Evolutionary conservation across 2,113 vertebrate genomes (phyloP), one percentile per base, ranked within the genome.

Genomic region (Meriones unguiculatus): DNA sequence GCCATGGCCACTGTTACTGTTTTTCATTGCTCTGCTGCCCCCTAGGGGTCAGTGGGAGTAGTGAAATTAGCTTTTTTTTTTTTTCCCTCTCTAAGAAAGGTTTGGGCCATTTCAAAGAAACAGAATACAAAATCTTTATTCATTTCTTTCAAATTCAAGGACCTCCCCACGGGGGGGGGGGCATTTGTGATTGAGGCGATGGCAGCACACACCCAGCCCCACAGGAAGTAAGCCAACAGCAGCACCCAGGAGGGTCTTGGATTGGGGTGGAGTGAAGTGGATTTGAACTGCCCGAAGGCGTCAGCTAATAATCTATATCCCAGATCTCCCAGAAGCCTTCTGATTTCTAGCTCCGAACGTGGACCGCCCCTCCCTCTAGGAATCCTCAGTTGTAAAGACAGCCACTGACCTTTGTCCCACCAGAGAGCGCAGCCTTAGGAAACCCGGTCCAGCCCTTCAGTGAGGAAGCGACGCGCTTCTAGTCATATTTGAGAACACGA

Each of bases 11-110:
- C 73, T 2, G 2, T 22, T 41, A 35, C 25, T 57, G 67, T 15
- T 94, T 75, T 59, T 28, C 77, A 38, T 11, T 50, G 32, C 86
- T 93, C 85, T 94, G 94, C 93, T 95, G 95, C 69, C 94, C 87
- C 87, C 93, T 97, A 76, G 89, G 82, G 96, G 91, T 80, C n/a
- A 20, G 3, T 25, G n/a, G 14, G 72, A 77, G 0, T 38, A 13
- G 2, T 35, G 54, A 87, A 64, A 72, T 13, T 35, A 1, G 73
- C 9, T 2, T 38, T 89, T 87, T 82, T 81, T 22, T 35, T 57
- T 11, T 57, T 11, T 57, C 12, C 2, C 12, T 57, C 11, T 62
- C 18, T 46, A 67, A 75, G 46, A 81, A 93, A 54, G 78, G 25
- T 50, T 0, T 32, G 80, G 32, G 32, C 18, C 59, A 2, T 75